Percentiles rank a stretch among this genome's conserved stretches.
phyloP scores from a whole-genome alignment of 2,888 invertebrate species.

The Agonopterix heracliana region DNA sequence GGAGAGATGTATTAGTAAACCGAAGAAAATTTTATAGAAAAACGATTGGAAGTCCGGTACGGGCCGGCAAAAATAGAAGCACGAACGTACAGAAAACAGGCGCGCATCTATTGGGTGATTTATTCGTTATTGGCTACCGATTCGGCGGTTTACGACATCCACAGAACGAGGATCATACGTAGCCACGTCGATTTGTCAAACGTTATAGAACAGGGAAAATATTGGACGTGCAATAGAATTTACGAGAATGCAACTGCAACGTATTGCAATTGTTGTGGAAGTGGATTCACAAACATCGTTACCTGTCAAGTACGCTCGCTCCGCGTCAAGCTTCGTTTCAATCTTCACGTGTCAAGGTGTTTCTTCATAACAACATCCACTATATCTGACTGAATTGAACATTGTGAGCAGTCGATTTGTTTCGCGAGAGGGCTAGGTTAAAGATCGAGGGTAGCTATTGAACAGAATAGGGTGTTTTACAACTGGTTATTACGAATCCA shows the following conservation, averaged over 20 bases:
- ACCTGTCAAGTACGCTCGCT: slow-evolving; percentile 28
- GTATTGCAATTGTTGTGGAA: slow-evolving; percentile 23
- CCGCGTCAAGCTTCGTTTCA: slow-evolving; percentile 3
- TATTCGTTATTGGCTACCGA: slow-evolving; percentile 60
- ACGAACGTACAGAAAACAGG: slow-evolving; percentile 70
- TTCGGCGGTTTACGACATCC: slow-evolving; percentile 55
- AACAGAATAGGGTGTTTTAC: no score
- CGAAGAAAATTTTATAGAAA: slow-evolving; percentile 52
- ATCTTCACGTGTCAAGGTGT: no score
- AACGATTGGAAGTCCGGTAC: slow-evolving; percentile 32
- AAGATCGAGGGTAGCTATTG: no score
- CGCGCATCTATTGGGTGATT: slow-evolving; percentile 62
- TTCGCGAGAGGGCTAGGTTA: no score
- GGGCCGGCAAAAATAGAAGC: slow-evolving; percentile 58
- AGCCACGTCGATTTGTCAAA: slow-evolving; percentile 37
- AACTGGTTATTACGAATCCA: no score
- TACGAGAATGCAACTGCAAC: slow-evolving; percentile 25
- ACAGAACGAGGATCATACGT: slow-evolving; percentile 28
- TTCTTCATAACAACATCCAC: no score
- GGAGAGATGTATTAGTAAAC: slow-evolving; percentile 28
- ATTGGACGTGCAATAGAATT: slow-evolving; percentile 20
- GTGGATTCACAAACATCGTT: slow-evolving; percentile 39
- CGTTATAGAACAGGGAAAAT: slow-evolving; percentile 23
- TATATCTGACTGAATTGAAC: no score
- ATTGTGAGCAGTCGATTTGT: no score